phyloP scores from a whole-genome alignment of 2,113 vertebrate species.

The Oryzias celebensis region DNA sequence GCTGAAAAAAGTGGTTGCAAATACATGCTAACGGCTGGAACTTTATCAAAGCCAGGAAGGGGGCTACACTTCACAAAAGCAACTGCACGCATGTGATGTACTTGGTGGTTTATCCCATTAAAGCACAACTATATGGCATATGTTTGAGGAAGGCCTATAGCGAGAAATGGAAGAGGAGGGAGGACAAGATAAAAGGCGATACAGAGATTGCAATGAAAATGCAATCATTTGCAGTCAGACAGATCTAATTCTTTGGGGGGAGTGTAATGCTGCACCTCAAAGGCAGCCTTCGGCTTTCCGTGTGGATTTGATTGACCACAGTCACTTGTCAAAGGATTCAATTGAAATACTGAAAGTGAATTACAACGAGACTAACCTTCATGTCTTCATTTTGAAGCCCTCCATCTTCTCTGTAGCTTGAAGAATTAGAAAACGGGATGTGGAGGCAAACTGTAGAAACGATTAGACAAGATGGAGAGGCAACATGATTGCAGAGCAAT shows the following conservation, averaged over 20 bases:
- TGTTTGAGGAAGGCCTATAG: slow-evolving; percentile 57
- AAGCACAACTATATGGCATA: slow-evolving; percentile 40
- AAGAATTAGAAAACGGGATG: slow-evolving; percentile 33
- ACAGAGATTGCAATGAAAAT: slow-evolving; percentile 66
- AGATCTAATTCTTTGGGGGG: slow-evolving; percentile 62
- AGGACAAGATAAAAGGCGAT: slow-evolving; percentile 57
- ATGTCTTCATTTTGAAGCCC: slow-evolving; percentile 51
- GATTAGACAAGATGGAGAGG: slow-evolving; percentile 23
- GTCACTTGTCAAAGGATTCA: slow-evolving; percentile 54
- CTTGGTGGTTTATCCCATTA: slow-evolving; percentile 20
- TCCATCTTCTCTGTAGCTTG: slow-evolving; percentile 16
- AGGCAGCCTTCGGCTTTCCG: slow-evolving; percentile 52
- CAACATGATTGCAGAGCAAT: slow-evolving; percentile 23
- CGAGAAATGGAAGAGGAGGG: slow-evolving; percentile 38
- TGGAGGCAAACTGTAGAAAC: slow-evolving; percentile 16
- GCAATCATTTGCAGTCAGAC: slow-evolving; percentile 68
- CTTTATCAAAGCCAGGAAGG: slow-evolving; percentile 22
- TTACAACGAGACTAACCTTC: slow-evolving; percentile 54
- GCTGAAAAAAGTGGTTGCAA: no score
- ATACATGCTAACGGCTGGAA: no score
- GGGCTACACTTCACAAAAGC: slow-evolving; percentile 55
- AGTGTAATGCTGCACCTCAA: slow-evolving; percentile 51
- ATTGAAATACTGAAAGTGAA: slow-evolving; percentile 56
- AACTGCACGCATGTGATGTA: slow-evolving; percentile 50
- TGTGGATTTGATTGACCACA: slow-evolving; percentile 72